Evolutionary conservation across 2,113 vertebrate genomes (phyloP).

Genomic region (Leptobrachium leishanense): DNA sequence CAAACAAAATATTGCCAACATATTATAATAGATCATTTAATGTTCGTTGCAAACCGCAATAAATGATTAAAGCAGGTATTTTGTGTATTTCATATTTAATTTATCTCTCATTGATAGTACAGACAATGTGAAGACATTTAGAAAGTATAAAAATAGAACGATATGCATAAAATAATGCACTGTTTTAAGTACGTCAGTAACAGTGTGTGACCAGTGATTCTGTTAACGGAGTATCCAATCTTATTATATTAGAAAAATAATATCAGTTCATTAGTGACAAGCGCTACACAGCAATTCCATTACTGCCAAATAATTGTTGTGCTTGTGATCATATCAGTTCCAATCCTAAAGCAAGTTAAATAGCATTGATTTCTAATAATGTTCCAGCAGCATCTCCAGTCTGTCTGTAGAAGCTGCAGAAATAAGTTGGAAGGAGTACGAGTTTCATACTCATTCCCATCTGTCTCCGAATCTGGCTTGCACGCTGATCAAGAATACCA

Average conservation of each 20-base stretch:
- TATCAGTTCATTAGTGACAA: constrained; percentile 5
- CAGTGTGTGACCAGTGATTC: not conserved
- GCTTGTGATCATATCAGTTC: constrained; percentile 19
- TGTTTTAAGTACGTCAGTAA: not conserved
- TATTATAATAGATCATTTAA: too few relatives aligned
- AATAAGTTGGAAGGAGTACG: not conserved
- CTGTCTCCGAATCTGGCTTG: not conserved
- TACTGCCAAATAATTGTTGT: constrained; percentile 21
- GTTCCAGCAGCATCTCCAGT: constrained; percentile 1
- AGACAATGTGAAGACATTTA: too few relatives aligned
- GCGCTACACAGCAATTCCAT: constrained; percentile 1
- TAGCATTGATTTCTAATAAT: constrained; percentile 24
- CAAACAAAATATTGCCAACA: too few relatives aligned
- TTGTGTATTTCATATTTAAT: too few relatives aligned
- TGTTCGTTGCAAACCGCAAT: too few relatives aligned
- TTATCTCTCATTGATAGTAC: too few relatives aligned
- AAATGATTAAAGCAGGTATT: too few relatives aligned
- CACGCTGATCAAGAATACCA: too few relatives aligned
- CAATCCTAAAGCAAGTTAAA: constrained; percentile 27
- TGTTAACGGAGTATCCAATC: constrained; percentile 3
- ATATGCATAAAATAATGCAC: not conserved
- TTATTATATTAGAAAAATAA: constrained; percentile 12
- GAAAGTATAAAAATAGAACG: not conserved
- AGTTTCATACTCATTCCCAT: not conserved
- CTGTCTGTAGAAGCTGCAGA: not conserved